Conservation (phyloP, 2,797 vertebrate genomes). For the Peromyscus melanophrys region DNA sequence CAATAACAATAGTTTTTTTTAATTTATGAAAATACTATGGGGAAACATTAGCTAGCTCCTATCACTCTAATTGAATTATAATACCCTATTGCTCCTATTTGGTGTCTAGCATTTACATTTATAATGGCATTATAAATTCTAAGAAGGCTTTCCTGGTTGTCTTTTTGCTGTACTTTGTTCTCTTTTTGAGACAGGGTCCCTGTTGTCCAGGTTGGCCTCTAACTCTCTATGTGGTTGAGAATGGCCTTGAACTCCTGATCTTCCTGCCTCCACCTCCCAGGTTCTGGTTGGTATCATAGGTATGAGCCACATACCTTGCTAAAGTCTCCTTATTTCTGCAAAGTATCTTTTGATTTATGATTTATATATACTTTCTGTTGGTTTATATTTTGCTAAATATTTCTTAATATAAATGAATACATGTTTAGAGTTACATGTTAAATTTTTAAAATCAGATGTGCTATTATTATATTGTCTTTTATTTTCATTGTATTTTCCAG, state of each 20-base stretch:
- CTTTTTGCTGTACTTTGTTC: neutral
- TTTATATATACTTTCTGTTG: neutral
- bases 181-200: neutral
- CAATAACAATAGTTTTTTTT: neutral
- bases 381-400: neutral
- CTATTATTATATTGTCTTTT: neutral
- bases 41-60: neutral
- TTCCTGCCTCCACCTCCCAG: neutral
- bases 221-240: neutral
- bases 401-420: neutral
- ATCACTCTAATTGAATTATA: neutral
- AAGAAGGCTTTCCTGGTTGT: neutral
- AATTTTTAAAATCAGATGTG: neutral
- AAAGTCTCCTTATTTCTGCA: neutral
- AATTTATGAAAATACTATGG: neutral
- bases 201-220: neutral
- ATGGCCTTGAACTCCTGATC: neutral
- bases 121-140: neutral
- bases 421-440: neutral
- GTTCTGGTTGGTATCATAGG: neutral
- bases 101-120: neutral
- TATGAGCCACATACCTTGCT: neutral
- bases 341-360: neutral
- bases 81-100: neutral
- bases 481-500: neutral